Evolutionary conservation across 1,140 invertebrate species (phyloP).

Genomic region (Leguminivora glycinivorella): DNA sequence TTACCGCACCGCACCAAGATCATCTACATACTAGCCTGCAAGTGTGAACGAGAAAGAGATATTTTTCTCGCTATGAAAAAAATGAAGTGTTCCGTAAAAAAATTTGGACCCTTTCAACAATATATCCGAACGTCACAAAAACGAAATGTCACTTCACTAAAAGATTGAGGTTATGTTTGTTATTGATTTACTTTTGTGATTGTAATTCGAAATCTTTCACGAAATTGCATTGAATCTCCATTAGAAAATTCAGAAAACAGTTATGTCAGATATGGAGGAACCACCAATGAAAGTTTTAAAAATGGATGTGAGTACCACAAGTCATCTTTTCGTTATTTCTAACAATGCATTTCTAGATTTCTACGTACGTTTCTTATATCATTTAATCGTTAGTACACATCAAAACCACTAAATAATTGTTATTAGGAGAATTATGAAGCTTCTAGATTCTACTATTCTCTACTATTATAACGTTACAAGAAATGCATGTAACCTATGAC

Average conservation of each 20-base stretch:
- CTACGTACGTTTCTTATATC: slow-evolving; percentile 18
- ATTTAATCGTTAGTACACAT: background rate
- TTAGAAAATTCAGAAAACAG: background rate
- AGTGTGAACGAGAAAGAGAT: too few species aligned
- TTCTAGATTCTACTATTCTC: background rate
- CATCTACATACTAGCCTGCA: too few species aligned
- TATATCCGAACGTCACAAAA: background rate
- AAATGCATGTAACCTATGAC: background rate
- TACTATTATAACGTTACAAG: slow-evolving; percentile 33
- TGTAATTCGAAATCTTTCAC: background rate
- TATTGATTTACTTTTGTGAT: slow-evolving; percentile 11
- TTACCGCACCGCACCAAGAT: too few species aligned
- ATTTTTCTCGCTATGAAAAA: too few species aligned
- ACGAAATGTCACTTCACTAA: background rate
- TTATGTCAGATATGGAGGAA: slow-evolving; percentile 51
- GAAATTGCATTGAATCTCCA: background rate
- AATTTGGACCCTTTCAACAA: background rate
- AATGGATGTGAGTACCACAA: slow-evolving; percentile 38
- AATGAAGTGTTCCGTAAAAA: too few species aligned
- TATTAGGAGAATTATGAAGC: background rate
- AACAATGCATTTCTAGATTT: background rate
- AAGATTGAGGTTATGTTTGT: slow-evolving; percentile 23
- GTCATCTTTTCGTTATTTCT: background rate
- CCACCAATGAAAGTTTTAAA: slow-evolving; percentile 51
- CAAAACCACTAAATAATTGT: background rate